These are phyloP conservation scores for Lottia scabra DNA, from an alignment of 2,888 invertebrate genomes.

Conservation along the genomic window DNA sequence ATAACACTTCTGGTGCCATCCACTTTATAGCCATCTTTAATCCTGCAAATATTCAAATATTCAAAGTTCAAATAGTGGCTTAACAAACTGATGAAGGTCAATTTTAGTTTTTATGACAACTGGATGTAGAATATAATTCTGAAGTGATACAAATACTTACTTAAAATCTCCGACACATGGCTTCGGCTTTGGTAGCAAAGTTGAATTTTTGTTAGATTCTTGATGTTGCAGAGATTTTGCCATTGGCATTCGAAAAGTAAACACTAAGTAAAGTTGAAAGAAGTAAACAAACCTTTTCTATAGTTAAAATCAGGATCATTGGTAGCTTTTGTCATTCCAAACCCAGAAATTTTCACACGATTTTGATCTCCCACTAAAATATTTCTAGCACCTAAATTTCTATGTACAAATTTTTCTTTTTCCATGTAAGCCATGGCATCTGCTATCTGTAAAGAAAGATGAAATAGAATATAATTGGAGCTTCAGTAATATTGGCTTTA, in stretches of 20 bases:
- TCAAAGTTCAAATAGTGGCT: too few relatives aligned
- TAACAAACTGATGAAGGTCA: too few relatives aligned
- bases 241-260: too few relatives aligned
- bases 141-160: too few relatives aligned
- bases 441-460: constrained; percentile 56
- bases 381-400: constrained; percentile 66
- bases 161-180: too few relatives aligned
- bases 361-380: constrained; percentile 67
- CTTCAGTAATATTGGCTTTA: too few relatives aligned
- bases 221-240: too few relatives aligned
- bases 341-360: constrained; percentile 68
- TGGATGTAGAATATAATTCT: too few relatives aligned
- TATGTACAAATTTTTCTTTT: constrained; percentile 66
- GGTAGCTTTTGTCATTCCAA: constrained; percentile 66
- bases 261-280: too few relatives aligned
- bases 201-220: too few relatives aligned
- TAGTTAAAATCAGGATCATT: constrained; percentile 64
- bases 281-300: constrained; percentile 45
- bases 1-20: constrained; percentile 63
- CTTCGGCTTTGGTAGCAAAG: too few relatives aligned
- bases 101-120: background rate
- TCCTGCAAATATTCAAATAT: constrained; percentile 34
- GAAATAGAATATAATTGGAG: background rate
- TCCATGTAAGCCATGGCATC: constrained; percentile 69
- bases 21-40: constrained; percentile 64